Evolutionary conservation across 2,888 invertebrate species (phyloP).

Genomic region (Ditylenchus weischeri): DNA sequence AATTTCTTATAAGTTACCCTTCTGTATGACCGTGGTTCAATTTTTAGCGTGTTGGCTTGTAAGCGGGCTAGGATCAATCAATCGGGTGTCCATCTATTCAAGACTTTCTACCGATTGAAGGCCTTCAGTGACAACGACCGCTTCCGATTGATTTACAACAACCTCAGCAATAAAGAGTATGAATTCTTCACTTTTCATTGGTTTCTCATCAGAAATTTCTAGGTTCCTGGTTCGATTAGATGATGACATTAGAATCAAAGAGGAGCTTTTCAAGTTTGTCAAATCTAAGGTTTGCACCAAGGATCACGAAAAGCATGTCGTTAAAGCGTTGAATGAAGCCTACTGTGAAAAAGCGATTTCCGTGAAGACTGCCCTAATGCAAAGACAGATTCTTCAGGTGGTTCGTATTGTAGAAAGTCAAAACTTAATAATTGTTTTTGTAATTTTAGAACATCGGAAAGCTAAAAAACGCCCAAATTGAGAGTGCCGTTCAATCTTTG

Average conservation of each 20-base stretch:
- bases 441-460: slow-evolving; percentile 24
- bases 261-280: slow-evolving; percentile 20
- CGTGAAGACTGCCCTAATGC: slow-evolving; percentile 18
- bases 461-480: slow-evolving; percentile 24
- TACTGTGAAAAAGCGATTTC: slow-evolving; percentile 19
- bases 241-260: slow-evolving; percentile 21
- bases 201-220: not conserved
- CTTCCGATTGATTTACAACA: slow-evolving; percentile 4
- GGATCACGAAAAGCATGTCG: slow-evolving; percentile 8
- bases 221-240: slow-evolving; percentile 28
- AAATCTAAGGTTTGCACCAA: slow-evolving; percentile 19
- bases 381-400: slow-evolving; percentile 19
- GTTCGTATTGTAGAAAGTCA: too few relatives aligned
- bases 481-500: slow-evolving; percentile 16
- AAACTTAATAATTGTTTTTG: not conserved
- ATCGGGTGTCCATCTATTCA: slow-evolving; percentile 2
- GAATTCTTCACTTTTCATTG: not conserved
- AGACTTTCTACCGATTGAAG: slow-evolving; percentile 1
- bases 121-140: not conserved
- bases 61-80: slow-evolving; percentile 1
- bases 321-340: slow-evolving; percentile 17
- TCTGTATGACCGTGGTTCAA: not conserved
- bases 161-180: slow-evolving; percentile 1
- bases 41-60: slow-evolving; percentile 1
- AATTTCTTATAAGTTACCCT: not conserved